These are phyloP conservation scores for Hydrozoanthus tunicans DNA, from an alignment of 64 coral and sea anemone genomes.

Conservation along the genomic window DNA sequence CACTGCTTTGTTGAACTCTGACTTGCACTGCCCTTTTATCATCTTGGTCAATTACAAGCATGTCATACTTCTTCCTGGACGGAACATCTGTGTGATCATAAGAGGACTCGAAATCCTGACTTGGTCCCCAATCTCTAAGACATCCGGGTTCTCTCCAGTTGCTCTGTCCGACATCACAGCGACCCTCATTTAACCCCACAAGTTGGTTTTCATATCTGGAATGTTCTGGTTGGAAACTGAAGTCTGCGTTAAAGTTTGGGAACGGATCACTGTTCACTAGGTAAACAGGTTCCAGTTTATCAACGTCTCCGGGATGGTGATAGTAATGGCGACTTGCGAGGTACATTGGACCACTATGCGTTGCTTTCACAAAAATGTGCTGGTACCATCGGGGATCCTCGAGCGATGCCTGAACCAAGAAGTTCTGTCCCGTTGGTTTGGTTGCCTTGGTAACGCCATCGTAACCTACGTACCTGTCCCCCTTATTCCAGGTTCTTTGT, in stretches of 20 bases:
- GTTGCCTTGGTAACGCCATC: neutral
- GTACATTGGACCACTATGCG: neutral
- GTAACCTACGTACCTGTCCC: neutral
- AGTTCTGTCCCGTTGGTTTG: constrained; percentile 17
- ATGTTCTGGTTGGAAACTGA: too few species aligned
- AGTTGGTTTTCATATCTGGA: neutral
- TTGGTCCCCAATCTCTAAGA: neutral
- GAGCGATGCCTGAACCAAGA: constrained; percentile 26
- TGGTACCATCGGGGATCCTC: constrained; percentile 54
- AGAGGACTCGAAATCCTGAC: neutral
- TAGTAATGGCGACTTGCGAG: constrained; percentile 28
- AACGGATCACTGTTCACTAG: neutral
- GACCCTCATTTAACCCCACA: neutral
- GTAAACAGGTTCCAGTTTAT: constrained; percentile 20
- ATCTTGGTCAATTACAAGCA: constrained; percentile 49
- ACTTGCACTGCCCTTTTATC: constrained; percentile 37
- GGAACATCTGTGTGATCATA: neutral
- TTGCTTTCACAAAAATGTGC: constrained; percentile 33
- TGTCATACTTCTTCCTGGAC: constrained; percentile 19
- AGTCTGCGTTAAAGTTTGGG: neutral
- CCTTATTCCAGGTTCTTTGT: neutral
- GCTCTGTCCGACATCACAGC: neutral
- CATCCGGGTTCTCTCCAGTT: neutral
- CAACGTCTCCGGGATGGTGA: constrained; percentile 4
- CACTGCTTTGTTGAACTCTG: constrained; percentile 18